phyloP scores from a whole-genome alignment of 2,888 invertebrate genomes.

The Cheilosia vulpina region DNA sequence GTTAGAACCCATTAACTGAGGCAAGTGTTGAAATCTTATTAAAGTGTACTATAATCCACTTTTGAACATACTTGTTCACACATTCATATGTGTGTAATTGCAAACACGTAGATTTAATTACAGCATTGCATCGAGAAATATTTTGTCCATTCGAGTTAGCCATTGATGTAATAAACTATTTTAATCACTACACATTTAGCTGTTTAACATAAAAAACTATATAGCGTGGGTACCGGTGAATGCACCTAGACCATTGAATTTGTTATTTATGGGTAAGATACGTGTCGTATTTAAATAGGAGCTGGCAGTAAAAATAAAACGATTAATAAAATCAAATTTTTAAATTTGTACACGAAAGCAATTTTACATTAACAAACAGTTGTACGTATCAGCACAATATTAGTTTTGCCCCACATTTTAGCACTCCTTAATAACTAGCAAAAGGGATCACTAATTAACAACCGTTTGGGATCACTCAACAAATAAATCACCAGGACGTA shows the following conservation, averaged over 20 bases:
- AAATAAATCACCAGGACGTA: too few relatives aligned
- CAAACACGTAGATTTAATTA: conserved; percentile 18
- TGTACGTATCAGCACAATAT: too few relatives aligned
- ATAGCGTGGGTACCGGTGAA: conserved; percentile 11
- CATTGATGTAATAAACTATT: conserved; percentile 26
- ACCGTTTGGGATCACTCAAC: too few relatives aligned
- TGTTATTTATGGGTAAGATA: background rate
- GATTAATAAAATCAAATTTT: too few relatives aligned
- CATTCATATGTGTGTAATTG: conserved; percentile 22
- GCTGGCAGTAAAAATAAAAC: too few relatives aligned
- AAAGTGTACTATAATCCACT: background rate
- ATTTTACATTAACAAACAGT: too few relatives aligned
- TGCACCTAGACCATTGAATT: background rate
- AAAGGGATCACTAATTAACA: too few relatives aligned
- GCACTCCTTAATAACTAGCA: too few relatives aligned
- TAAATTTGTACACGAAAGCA: too few relatives aligned
- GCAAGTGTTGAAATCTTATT: conserved; percentile 48
- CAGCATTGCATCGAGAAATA: conserved; percentile 17
- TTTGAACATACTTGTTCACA: background rate
- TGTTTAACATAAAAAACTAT: background rate
- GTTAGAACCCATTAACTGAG: conserved; percentile 8
- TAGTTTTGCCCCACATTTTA: too few relatives aligned
- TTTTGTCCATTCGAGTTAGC: conserved; percentile 18
- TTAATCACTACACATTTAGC: conserved; percentile 14
- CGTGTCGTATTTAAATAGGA: background rate